phyloP scores from a whole-genome alignment of 2,113 vertebrate species.

The Lycocorax pyrrhopterus region DNA sequence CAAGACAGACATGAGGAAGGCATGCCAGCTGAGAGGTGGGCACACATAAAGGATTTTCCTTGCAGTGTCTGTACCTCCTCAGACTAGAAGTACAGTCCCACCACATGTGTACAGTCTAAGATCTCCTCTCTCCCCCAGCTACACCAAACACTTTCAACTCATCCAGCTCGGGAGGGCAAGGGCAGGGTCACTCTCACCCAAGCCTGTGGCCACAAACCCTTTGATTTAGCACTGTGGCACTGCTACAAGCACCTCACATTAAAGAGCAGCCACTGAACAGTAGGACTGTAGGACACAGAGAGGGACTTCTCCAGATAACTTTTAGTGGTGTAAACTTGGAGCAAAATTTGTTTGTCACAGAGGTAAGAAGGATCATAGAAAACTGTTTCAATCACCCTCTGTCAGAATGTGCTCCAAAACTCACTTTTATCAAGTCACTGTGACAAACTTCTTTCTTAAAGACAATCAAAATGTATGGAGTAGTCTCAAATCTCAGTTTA shows the following conservation, averaged over 20 bases:
- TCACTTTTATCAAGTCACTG: neutral
- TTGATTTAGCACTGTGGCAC: neutral
- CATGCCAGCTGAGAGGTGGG: neutral
- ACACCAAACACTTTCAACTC: neutral
- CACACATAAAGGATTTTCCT: neutral
- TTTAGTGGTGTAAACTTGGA: neutral
- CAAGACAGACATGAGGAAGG: neutral
- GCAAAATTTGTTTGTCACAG: neutral
- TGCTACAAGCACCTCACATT: neutral
- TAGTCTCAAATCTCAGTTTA: neutral
- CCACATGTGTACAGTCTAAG: neutral
- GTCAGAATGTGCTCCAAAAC: neutral
- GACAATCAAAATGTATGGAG: neutral
- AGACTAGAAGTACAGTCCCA: neutral
- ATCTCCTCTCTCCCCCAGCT: accelerated
- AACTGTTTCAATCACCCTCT: neutral
- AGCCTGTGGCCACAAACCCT: neutral
- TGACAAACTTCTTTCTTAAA: neutral
- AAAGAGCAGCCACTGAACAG: neutral
- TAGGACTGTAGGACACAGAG: neutral
- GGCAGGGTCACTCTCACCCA: neutral
- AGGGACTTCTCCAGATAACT: neutral
- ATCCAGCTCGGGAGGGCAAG: neutral
- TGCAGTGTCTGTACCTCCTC: neutral
- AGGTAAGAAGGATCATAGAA: neutral